Evolutionary conservation across 2,888 invertebrate genomes (phyloP), one percentile per base, ranked within the genome.

Genomic region (Harpagoxenus sublaevis): DNA sequence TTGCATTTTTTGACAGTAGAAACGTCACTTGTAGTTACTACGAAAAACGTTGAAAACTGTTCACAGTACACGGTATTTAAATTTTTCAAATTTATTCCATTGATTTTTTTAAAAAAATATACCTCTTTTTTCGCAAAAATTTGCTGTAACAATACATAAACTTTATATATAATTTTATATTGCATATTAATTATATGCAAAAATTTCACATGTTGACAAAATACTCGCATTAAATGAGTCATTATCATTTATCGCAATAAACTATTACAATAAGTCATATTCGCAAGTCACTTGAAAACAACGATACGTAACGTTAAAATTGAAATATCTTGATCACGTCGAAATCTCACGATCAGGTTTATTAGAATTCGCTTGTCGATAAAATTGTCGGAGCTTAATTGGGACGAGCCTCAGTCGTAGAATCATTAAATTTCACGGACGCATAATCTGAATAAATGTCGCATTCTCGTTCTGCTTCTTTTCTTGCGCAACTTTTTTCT

Each of bases 401-500:
- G 31, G 15, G 5, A 53, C 9, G 57, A 45, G 15, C 31, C 65
- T 66, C 57, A 78, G 48, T 60, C 23, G 31, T 62, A 4, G 77
- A 42, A 35, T 63, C 55, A 31, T 70, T 35, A 45, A 79, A 79
- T 79, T 79, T 70, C 57, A 70, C 10, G 8, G 45, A 45, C 8
- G 45, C 23, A 79, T 70, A 79, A 78, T 68, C 10, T 15, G 45
- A 9, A 57, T 68, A 57, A 78, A 70, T 35, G 35, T 2, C 10
- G 3, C 18, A 8, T 15, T 9, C 23, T 48, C 28, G 3, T 23
- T 79, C 3, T 35, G 10, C 3, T 45, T 18, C 15, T 31, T 60
- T 70, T 60, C 23, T 35, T 48, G 15, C 10, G 12, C 18, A 48
- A 79, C 18, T 35, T 79, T 79, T 79, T 60, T 18, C 31, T 42